phyloP scores from a whole-genome alignment of 2,113 vertebrate genomes.

The Perccottus glenii region DNA sequence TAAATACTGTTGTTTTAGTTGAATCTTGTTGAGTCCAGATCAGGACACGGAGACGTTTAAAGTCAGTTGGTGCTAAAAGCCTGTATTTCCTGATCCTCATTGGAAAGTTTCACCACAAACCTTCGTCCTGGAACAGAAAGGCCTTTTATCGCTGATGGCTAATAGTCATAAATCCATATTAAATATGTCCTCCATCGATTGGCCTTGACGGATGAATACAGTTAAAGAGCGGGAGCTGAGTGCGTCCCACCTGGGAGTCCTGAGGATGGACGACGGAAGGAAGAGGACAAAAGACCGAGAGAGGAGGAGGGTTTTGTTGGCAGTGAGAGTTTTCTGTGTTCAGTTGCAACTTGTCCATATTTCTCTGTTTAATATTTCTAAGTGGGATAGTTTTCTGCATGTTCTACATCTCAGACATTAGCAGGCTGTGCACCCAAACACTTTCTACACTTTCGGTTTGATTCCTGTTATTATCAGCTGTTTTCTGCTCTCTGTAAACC shows the following conservation, averaged over 20 bases:
- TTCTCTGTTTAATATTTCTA: constrained; percentile 47
- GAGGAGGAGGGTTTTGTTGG: constrained; percentile 39
- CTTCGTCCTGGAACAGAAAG: constrained; percentile 38
- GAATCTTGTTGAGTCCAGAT: constrained; percentile 54
- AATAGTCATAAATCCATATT: constrained; percentile 77
- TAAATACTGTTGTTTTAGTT: constrained; percentile 27
- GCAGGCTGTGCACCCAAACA: too few relatives aligned
- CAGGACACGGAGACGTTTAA: constrained; percentile 59
- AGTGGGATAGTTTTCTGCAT: constrained; percentile 12
- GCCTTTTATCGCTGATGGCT: constrained; percentile 72
- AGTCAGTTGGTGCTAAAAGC: constrained; percentile 67
- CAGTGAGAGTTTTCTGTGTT: constrained; percentile 32
- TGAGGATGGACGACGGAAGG: constrained; percentile 33
- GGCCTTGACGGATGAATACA: constrained; percentile 73
- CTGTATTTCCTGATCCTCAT: constrained; percentile 58
- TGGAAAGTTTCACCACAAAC: constrained; percentile 49
- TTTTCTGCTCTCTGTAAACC: neutral
- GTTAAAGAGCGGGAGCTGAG: constrained; percentile 72
- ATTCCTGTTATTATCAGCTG: neutral
- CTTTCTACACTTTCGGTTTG: too few relatives aligned
- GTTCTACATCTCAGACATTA: too few relatives aligned
- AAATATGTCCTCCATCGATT: constrained; percentile 79
- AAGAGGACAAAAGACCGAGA: constrained; percentile 19
- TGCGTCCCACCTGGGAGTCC: constrained; percentile 66
- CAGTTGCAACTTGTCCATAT: constrained; percentile 48